A percentile compares a stretch with the other conserved stretches of the same genome.
Conservation (phyloP, 2,113 vertebrate genomes). For the Aplodontia rufa region DNA sequence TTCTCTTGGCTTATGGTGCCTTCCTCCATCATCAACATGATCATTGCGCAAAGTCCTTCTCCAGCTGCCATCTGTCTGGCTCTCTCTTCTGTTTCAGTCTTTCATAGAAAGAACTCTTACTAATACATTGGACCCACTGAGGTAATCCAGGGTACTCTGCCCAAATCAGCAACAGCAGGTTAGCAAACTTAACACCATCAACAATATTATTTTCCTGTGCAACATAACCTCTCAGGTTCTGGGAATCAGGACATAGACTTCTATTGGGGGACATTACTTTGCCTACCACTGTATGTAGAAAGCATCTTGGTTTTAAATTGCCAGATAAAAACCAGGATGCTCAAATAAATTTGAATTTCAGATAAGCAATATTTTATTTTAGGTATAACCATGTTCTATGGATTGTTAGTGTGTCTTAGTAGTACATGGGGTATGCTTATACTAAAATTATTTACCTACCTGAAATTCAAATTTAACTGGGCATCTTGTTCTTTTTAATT, state of each 20-base stretch:
- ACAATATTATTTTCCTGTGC: background rate
- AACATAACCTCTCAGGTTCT: background rate
- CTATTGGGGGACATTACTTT: background rate
- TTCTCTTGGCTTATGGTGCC: background rate
- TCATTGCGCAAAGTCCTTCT: fast-evolving
- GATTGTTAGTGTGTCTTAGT: background rate
- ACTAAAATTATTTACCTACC: background rate
- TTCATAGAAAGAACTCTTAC: background rate
- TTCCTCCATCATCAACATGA: background rate
- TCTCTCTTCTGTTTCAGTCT: background rate
- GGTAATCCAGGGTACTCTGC: background rate
- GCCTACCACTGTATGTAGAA: background rate
- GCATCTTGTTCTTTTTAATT: background rate
- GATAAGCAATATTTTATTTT: background rate
- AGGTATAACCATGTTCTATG: background rate
- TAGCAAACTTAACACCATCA: background rate
- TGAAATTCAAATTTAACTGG: background rate
- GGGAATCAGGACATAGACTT: fast-evolving
- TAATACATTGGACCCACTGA: background rate
- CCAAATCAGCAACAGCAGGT: too few relatives aligned
- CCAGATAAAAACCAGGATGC: background rate
- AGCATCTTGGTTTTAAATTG: background rate
- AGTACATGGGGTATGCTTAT: background rate
- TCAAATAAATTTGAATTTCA: background rate
- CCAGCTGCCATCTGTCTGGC: background rate